These are phyloP conservation scores for Acromyrmex echinatior DNA, from an alignment of 1,140 invertebrate species.

Conservation along the genomic window DNA sequence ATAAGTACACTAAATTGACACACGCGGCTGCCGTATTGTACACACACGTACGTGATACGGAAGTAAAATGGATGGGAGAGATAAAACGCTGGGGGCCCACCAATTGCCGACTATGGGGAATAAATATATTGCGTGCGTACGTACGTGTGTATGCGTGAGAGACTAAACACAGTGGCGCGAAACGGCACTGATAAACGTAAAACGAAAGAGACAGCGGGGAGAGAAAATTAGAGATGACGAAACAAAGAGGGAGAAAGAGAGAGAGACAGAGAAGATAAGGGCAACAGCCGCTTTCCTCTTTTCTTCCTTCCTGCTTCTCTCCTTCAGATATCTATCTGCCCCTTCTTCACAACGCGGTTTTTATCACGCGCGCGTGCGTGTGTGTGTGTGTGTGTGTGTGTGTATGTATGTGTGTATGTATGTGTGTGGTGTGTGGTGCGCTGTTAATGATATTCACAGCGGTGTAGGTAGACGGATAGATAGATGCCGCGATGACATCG, in stretches of 20 bases:
- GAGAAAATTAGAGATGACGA: constrained; percentile 18
- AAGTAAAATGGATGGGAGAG: background rate
- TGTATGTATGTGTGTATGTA: too few relatives aligned
- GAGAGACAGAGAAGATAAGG: background rate
- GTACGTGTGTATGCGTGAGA: background rate
- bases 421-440: too few relatives aligned
- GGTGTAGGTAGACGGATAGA: background rate
- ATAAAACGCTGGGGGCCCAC: constrained; percentile 34
- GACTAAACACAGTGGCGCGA: background rate
- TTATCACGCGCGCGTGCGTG: constrained; percentile 20
- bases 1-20: background rate
- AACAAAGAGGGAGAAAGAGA: constrained; percentile 1
- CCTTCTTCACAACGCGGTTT: background rate
- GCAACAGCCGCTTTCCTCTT: constrained; percentile 8
- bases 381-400: too few relatives aligned
- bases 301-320: constrained; percentile 50
- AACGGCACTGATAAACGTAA: background rate
- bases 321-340: constrained; percentile 16
- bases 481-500: constrained; percentile 15
- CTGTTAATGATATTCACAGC: constrained; percentile 29
- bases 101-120: background rate
- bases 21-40: background rate
- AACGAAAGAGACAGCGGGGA: background rate
- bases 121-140: background rate
- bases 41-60: background rate